A percentile compares a stretch with the other conserved stretches of the same genome.
Evolutionary conservation across 2,113 vertebrate genomes (phyloP).

Genomic region (Haplotaxodon microlepis): DNA sequence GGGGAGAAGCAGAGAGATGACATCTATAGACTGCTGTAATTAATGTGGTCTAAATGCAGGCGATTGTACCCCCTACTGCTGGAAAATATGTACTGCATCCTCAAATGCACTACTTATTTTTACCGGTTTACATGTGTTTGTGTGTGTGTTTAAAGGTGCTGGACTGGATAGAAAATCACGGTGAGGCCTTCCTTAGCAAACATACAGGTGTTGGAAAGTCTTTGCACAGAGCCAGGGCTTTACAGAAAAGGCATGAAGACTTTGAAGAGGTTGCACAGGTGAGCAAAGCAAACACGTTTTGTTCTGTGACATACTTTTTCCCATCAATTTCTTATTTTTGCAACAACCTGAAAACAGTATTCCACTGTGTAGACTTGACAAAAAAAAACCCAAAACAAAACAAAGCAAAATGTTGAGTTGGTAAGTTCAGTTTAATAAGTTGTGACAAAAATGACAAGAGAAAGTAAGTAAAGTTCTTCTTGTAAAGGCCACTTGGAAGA

Average conservation of each 20-base stretch:
- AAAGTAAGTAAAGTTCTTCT: neutral
- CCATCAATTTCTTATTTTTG: neutral
- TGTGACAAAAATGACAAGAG: neutral
- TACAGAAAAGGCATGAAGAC: conserved; percentile 97
- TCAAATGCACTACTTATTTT: neutral
- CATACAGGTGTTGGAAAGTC: conserved; percentile 97
- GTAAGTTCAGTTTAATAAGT: neutral
- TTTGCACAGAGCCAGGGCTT: conserved; percentile 88
- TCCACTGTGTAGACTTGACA: neutral
- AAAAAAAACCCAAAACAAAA: accelerated
- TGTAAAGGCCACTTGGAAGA: neutral
- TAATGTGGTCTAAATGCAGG: neutral
- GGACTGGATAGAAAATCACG: conserved; percentile 98
- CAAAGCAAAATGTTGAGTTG: neutral
- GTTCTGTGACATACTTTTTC: neutral
- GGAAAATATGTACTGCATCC: neutral
- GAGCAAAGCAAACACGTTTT: neutral
- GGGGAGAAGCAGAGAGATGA: neutral
- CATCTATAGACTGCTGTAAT: neutral
- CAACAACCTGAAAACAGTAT: neutral
- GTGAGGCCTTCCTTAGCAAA: conserved; percentile 96
- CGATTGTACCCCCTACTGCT: conserved; percentile 44
- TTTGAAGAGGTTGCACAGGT: conserved; percentile 99
- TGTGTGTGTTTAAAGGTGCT: conserved; percentile 77
- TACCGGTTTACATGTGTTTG: neutral